Percentiles rank a stretch among this genome's conserved stretches.
These are phyloP conservation scores for Ophioninae sp. DNA, from an alignment of 2,888 invertebrate species.

Conservation along the genomic window DNA sequence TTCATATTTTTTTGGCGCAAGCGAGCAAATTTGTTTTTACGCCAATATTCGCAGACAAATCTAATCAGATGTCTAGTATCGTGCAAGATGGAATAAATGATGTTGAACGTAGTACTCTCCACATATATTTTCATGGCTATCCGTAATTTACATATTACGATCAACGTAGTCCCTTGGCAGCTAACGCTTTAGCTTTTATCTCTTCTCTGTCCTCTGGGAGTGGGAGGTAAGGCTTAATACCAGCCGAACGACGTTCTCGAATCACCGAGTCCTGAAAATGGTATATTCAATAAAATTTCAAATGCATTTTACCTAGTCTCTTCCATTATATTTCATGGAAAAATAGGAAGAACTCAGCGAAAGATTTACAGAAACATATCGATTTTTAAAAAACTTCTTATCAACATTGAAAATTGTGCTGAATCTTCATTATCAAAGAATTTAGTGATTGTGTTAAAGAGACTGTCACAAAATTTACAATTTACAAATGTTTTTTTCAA, in stretches of 20 bases:
- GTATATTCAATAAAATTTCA: too few species aligned
- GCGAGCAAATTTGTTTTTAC: not conserved
- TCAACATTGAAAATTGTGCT: too few species aligned
- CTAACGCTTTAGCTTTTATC: slow-evolving; percentile 85
- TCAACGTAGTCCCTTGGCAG: slow-evolving; percentile 61
- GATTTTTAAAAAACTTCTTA: too few species aligned
- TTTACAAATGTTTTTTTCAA: too few species aligned
- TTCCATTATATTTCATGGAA: too few species aligned
- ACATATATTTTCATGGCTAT: slow-evolving; percentile 41
- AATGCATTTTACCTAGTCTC: too few species aligned
- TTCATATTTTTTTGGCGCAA: not conserved
- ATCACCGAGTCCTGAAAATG: slow-evolving; percentile 82
- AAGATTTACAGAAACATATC: too few species aligned
- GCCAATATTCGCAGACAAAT: not conserved
- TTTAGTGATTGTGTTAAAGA: too few species aligned
- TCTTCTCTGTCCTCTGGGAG: slow-evolving; percentile 86
- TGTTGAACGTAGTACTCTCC: slow-evolving; percentile 10
- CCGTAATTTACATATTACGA: slow-evolving; percentile 22
- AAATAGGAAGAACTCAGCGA: too few species aligned
- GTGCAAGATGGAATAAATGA: not conserved
- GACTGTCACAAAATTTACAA: too few species aligned
- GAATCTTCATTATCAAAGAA: too few species aligned
- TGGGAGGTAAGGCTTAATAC: slow-evolving; percentile 87
- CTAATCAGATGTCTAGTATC: not conserved
- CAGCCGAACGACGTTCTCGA: slow-evolving; percentile 84